phyloP scores from a whole-genome alignment of 1,140 invertebrate genomes.

The Hormaphis cornu region DNA sequence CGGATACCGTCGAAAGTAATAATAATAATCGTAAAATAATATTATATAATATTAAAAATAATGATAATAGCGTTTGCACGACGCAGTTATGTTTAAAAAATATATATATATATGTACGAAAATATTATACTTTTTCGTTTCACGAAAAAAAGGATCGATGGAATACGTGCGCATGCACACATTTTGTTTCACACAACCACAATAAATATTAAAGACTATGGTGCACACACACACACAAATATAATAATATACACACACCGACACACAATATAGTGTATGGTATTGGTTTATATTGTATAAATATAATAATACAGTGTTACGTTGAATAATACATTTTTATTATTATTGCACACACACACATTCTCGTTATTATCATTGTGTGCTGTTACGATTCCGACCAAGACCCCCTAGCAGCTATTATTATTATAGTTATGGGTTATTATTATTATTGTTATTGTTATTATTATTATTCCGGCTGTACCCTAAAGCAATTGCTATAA shows the following conservation, averaged over 20 bases:
- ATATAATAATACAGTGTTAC: constrained; percentile 32
- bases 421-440: constrained; percentile 25
- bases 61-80: constrained; percentile 18
- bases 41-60: constrained; percentile 32
- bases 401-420: constrained; percentile 30
- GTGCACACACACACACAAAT: background rate
- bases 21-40: constrained; percentile 31
- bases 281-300: constrained; percentile 32
- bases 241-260: background rate
- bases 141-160: constrained; percentile 27
- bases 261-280: constrained; percentile 24
- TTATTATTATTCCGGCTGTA: constrained; percentile 27
- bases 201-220: constrained; percentile 20
- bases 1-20: constrained; percentile 13
- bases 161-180: constrained; percentile 19
- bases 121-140: constrained; percentile 8
- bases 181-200: constrained; percentile 29
- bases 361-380: constrained; percentile 31
- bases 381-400: constrained; percentile 26
- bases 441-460: constrained; percentile 17
- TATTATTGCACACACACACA: constrained; percentile 31
- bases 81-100: constrained; percentile 22
- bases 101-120: background rate
- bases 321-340: constrained; percentile 32
- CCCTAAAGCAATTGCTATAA: constrained; percentile 26